Percentiles rank a stretch among this genome's conserved stretches.
Evolutionary conservation across 2,888 invertebrate genomes (phyloP).

Genomic region (Sarcophaga caerulescens): DNA sequence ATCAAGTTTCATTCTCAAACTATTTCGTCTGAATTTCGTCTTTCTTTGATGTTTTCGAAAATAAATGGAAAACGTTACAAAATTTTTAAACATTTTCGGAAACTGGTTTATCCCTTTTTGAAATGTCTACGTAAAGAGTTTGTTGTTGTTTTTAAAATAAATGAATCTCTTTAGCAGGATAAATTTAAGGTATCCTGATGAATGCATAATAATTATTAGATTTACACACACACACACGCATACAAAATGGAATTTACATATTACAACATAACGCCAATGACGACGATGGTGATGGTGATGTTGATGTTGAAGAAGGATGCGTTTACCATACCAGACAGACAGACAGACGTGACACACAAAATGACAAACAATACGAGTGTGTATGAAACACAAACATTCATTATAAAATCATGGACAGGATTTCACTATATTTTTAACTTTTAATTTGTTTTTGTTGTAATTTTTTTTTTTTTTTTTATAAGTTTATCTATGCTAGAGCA

Average conservation of each 20-base stretch:
- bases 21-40: background rate
- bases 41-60: constrained; percentile 18
- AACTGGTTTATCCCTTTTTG: constrained; percentile 54
- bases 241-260: constrained; percentile 54
- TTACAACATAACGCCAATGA: constrained; percentile 56
- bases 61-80: constrained; percentile 55
- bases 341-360: constrained; percentile 20
- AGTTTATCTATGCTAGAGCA: constrained; percentile 1
- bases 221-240: background rate
- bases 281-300: constrained; percentile 40
- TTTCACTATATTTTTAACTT: constrained; percentile 45
- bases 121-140: background rate
- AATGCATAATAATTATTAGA: constrained; percentile 56
- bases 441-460: constrained; percentile 2
- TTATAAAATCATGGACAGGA: constrained; percentile 64
- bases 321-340: constrained; percentile 12
- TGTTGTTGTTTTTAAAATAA: constrained; percentile 34
- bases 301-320: constrained; percentile 11
- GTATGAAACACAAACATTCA: constrained; percentile 54
- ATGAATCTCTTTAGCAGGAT: constrained; percentile 57
- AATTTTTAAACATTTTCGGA: constrained; percentile 44
- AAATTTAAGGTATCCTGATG: constrained; percentile 59
- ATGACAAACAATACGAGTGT: constrained; percentile 40
- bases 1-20: constrained; percentile 44
- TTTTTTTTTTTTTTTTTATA: constrained; percentile 52